phyloP scores from a whole-genome alignment of 35 echinoderm and acorn worm genomes.

The Antedon bifida region DNA sequence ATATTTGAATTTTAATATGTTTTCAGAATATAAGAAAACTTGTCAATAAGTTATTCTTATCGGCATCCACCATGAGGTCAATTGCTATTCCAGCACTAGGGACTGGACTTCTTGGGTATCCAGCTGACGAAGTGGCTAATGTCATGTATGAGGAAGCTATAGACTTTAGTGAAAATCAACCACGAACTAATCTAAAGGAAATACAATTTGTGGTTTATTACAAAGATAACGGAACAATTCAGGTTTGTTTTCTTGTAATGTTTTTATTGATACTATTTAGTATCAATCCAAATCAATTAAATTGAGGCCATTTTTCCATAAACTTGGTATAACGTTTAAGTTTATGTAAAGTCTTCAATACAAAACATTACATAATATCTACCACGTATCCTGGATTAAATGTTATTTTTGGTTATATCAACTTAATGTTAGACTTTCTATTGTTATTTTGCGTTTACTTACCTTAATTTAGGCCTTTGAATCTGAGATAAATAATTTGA shows the following conservation, averaged over 20 bases:
- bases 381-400: no score
- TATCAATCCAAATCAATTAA: no score
- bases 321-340: no score
- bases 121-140: neutral
- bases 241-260: conserved; percentile 4
- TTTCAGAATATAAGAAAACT: neutral
- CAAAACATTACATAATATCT: no score
- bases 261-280: no score
- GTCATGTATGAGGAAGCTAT: conserved; percentile 23
- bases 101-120: conserved; percentile 28
- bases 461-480: no score
- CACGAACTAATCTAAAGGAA: conserved; percentile 1
- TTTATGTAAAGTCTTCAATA: no score
- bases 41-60: neutral
- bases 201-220: conserved; percentile 29
- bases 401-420: no score
- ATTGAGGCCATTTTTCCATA: no score
- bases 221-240: conserved; percentile 7
- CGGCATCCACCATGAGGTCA: conserved; percentile 1
- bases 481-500: no score
- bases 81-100: conserved; percentile 42
- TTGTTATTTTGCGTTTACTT: no score
- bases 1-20: neutral
- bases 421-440: no score
- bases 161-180: conserved; percentile 18